These are phyloP conservation scores for Brassicogethes aeneus DNA, from an alignment of 2,888 invertebrate genomes.

Conservation along the genomic window DNA sequence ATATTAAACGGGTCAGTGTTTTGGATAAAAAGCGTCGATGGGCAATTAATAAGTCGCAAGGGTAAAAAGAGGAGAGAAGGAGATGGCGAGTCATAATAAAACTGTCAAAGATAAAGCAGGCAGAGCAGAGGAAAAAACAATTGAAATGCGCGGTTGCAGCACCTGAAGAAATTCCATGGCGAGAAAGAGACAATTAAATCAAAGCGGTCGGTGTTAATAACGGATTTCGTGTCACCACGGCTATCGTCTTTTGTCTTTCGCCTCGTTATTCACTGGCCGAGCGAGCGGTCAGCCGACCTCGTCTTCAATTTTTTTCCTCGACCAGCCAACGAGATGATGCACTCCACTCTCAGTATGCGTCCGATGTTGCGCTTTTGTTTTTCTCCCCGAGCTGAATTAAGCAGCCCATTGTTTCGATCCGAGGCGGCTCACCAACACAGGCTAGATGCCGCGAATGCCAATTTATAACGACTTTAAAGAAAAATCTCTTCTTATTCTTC, in stretches of 20 bases:
- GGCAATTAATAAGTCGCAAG: no score
- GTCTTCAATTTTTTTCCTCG: neutral
- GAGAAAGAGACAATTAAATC: conserved; percentile 36
- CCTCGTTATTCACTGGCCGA: conserved; percentile 19
- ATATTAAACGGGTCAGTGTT: no score
- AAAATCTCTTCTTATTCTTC: conserved; percentile 16
- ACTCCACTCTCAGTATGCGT: conserved; percentile 2
- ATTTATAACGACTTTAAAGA: no score
- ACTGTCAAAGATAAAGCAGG: conserved; percentile 27
- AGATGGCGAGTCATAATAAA: conserved; percentile 23
- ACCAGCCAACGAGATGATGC: no score
- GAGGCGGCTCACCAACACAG: no score
- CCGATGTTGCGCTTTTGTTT: conserved; percentile 10
- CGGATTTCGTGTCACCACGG: conserved; percentile 28
- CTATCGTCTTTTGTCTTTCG: conserved; percentile 10
- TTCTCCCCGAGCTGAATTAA: conserved; percentile 24
- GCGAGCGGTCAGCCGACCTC: conserved; percentile 2
- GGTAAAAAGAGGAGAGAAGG: no score
- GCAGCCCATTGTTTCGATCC: conserved; percentile 27
- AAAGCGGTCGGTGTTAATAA: conserved; percentile 34
- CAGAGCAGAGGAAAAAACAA: neutral
- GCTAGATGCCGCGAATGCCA: conserved; percentile 1
- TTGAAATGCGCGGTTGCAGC: conserved; percentile 18
- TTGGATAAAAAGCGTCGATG: no score
- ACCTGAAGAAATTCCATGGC: conserved; percentile 33